phyloP scores from a whole-genome alignment of 92 coral and sea anemone species.

The Porites divaricata region DNA sequence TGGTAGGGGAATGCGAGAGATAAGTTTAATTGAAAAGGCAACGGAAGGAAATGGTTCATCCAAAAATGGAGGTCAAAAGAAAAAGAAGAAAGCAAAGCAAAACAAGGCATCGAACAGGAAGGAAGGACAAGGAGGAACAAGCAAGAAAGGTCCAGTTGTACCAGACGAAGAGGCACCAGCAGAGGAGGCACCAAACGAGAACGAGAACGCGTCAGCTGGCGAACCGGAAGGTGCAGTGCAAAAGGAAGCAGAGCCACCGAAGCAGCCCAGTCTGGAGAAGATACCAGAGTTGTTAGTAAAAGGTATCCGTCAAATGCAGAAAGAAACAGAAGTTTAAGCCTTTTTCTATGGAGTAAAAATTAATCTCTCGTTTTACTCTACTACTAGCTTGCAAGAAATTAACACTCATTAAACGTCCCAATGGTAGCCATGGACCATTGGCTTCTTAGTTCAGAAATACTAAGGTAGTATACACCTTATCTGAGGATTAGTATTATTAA shows the following conservation, averaged over 20 bases:
- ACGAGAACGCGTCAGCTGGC: neutral
- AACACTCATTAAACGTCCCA: no score
- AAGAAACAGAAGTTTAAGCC: neutral
- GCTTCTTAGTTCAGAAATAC: no score
- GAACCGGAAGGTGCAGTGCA: neutral
- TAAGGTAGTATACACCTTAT: no score
- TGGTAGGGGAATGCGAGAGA: neutral
- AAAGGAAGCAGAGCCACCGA: neutral
- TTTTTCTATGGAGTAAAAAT: neutral
- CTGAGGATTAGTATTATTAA: no score
- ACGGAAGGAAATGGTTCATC: neutral
- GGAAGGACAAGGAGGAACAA: neutral
- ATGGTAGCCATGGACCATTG: no score
- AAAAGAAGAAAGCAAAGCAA: neutral
- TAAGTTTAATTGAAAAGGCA: neutral
- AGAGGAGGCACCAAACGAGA: neutral
- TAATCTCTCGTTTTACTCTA: neutral
- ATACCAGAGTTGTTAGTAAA: constrained; percentile 10
- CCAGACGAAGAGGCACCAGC: neutral
- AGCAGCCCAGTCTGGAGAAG: neutral
- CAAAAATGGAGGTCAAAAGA: no score
- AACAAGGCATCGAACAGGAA: neutral
- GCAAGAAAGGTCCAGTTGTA: neutral
- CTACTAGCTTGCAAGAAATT: neutral
- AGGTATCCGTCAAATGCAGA: neutral